Evolutionary conservation across 2,113 vertebrate species (phyloP).

Genomic region (Vulpes vulpes): DNA sequence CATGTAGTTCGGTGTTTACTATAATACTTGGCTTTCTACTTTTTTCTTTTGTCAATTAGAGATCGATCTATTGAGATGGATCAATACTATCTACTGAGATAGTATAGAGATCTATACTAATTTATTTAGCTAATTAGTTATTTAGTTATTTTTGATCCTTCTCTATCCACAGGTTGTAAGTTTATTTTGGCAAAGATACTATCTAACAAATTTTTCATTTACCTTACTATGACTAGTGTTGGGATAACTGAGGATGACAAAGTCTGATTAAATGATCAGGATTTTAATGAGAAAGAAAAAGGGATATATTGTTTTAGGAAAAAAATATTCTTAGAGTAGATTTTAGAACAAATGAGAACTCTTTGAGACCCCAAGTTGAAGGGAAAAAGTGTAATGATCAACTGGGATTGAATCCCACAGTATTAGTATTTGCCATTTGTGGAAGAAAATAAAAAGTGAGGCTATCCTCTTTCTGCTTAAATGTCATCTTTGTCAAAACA

Average conservation of each 20-base stretch:
- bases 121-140: not conserved
- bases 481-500: not conserved
- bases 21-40: not conserved
- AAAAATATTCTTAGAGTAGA: not conserved
- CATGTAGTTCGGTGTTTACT: not conserved
- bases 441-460: not conserved
- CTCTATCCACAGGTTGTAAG: not conserved
- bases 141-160: not conserved
- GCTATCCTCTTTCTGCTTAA: not conserved
- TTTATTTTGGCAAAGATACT: conserved; percentile 28
- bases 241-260: conserved; percentile 15
- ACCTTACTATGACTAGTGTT: not conserved
- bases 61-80: not conserved
- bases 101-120: too few relatives aligned
- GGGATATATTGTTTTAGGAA: not conserved
- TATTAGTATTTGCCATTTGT: not conserved
- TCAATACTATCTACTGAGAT: too few relatives aligned
- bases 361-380: not conserved
- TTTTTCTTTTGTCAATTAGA: conserved; percentile 10
- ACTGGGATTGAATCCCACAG: not conserved
- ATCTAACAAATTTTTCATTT: conserved; percentile 22
- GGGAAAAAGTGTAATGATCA: not conserved
- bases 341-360: conserved; percentile 9
- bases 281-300: conserved; percentile 52
- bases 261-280: conserved; percentile 29